phyloP scores from a whole-genome alignment of 1,140 invertebrate genomes.

The Achatina immaculata region DNA sequence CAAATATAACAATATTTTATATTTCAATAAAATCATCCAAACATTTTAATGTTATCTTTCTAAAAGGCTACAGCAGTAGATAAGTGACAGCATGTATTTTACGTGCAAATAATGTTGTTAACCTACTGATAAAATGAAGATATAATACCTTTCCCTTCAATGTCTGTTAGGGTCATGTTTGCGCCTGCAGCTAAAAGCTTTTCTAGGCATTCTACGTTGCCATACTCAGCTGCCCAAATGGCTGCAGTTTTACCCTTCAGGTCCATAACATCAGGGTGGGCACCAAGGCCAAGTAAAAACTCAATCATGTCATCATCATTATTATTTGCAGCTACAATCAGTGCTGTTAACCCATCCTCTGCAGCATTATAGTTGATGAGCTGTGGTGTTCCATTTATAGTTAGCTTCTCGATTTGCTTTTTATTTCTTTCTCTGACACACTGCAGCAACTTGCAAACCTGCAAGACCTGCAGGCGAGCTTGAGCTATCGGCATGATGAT shows the following conservation, averaged over 20 bases:
- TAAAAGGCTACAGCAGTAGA: no score
- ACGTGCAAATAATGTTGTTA: no score
- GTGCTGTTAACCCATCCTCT: slow-evolving; percentile 65
- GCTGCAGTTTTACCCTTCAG: slow-evolving; percentile 68
- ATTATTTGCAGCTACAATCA: slow-evolving; percentile 63
- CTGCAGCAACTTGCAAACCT: slow-evolving; percentile 71
- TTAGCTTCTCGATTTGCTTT: slow-evolving; percentile 67
- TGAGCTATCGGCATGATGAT: slow-evolving; percentile 63
- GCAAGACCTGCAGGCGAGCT: slow-evolving; percentile 65
- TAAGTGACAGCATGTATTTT: no score
- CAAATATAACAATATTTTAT: no score
- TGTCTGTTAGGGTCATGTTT: slow-evolving; percentile 68
- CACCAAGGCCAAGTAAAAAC: slow-evolving; percentile 67
- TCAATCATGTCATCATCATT: slow-evolving; percentile 71
- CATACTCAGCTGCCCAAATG: slow-evolving; percentile 70
- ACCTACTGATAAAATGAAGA: no score
- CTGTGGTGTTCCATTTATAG: slow-evolving; percentile 66
- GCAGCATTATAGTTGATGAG: slow-evolving; percentile 72
- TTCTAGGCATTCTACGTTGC: slow-evolving; percentile 69
- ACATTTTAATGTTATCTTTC: no score
- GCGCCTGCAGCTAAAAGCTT: slow-evolving; percentile 65
- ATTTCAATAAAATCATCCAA: no score
- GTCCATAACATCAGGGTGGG: slow-evolving; percentile 71
- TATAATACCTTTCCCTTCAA: slow-evolving; percentile 72
- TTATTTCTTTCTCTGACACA: slow-evolving; percentile 68